Conservation (phyloP, 2,888 invertebrate species). For the Andrena fulva region DNA sequence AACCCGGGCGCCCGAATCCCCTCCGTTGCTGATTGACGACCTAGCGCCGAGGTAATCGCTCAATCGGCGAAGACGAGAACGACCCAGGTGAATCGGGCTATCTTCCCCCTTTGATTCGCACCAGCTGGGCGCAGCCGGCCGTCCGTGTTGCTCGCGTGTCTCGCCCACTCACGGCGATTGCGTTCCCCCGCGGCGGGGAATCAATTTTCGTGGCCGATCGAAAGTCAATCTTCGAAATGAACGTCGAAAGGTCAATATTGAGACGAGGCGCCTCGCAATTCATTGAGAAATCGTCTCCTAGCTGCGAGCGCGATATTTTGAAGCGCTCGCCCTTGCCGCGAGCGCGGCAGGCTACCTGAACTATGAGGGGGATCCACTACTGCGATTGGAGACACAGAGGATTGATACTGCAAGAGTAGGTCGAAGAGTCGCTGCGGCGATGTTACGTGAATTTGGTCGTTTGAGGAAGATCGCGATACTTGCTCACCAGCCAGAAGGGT, state of each 20-base stretch:
- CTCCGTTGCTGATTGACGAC: constrained; percentile 60
- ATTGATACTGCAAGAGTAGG: neutral
- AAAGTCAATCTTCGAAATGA: constrained; percentile 59
- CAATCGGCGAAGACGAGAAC: constrained; percentile 56
- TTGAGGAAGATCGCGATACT: too few relatives aligned
- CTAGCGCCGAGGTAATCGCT: constrained; percentile 59
- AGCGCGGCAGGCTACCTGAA: too few relatives aligned
- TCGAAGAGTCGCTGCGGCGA: neutral
- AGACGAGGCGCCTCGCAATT: constrained; percentile 42
- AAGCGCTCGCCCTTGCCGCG: neutral
- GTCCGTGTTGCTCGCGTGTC: constrained; percentile 45
- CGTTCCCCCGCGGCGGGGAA: constrained; percentile 14
- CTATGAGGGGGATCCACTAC: too few relatives aligned
- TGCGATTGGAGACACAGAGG: too few relatives aligned
- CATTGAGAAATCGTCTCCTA: constrained; percentile 17
- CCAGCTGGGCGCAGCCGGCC: constrained; percentile 21
- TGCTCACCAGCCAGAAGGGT: too few relatives aligned
- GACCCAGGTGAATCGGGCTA: constrained; percentile 46
- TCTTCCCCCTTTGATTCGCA: constrained; percentile 57
- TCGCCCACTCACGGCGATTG: constrained; percentile 3
- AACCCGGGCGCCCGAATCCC: constrained; percentile 2
- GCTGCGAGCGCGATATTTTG: constrained; percentile 31
- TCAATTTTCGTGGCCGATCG: constrained; percentile 50
- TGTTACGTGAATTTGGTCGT: too few relatives aligned
- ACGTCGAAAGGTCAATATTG: constrained; percentile 55